Conservation (phyloP, 2,113 vertebrate species). For the Epinephelus moara region DNA sequence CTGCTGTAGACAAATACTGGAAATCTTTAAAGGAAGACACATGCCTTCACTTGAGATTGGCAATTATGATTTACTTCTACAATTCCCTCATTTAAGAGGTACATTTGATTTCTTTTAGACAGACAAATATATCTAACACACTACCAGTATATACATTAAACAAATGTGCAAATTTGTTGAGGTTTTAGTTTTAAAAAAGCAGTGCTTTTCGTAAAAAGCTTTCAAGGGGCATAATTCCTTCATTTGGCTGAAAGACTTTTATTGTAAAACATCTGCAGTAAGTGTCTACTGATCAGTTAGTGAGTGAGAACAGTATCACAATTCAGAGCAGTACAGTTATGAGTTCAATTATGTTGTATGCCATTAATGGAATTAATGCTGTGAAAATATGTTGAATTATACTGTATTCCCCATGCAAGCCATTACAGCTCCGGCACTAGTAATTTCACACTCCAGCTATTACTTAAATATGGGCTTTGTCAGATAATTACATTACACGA, state of each 20-base stretch:
- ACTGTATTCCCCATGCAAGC: not conserved
- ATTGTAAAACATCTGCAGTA: slow-evolving; percentile 13
- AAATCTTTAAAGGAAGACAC: not conserved
- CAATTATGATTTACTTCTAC: not conserved
- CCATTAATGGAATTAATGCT: slow-evolving; percentile 6
- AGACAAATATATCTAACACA: too few species aligned
- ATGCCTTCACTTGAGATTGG: not conserved
- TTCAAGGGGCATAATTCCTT: not conserved
- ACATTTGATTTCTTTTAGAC: too few species aligned
- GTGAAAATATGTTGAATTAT: slow-evolving; percentile 18
- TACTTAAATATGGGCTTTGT: slow-evolving; percentile 10
- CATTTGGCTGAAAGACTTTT: not conserved
- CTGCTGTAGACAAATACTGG: too few species aligned
- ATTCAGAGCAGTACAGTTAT: not conserved
- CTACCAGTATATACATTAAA: too few species aligned
- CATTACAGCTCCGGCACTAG: not conserved
- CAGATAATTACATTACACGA: not conserved
- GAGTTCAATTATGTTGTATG: not conserved
- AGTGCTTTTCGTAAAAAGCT: not conserved
- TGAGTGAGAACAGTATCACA: not conserved
- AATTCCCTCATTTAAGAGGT: not conserved
- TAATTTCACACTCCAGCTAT: not conserved
- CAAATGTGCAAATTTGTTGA: too few species aligned
- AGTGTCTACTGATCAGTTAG: slow-evolving; percentile 1
- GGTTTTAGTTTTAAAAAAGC: too few species aligned